Conservation (phyloP, 2,888 invertebrate genomes). For the Oligia strigilis region DNA sequence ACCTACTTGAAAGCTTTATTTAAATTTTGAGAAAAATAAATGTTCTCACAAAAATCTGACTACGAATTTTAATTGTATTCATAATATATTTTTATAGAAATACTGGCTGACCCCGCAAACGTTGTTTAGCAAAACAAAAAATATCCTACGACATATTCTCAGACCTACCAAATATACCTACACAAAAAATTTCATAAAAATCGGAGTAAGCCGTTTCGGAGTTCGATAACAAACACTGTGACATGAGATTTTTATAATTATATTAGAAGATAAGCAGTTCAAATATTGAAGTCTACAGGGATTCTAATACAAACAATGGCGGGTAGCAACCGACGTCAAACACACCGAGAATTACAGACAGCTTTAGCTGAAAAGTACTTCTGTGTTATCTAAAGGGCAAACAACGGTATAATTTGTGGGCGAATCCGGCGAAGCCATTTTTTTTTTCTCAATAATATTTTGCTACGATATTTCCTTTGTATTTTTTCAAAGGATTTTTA, state of each 20-base stretch:
- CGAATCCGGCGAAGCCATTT: not conserved
- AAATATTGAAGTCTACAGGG: conserved; percentile 40
- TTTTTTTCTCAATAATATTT: conserved; percentile 18
- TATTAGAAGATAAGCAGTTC: conserved; percentile 18
- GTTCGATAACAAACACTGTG: too few species aligned
- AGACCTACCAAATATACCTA: too few species aligned
- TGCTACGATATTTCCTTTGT: conserved; percentile 6
- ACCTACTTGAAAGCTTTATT: not conserved
- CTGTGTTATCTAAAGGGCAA: conserved; percentile 41
- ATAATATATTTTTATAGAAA: not conserved
- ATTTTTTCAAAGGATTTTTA: conserved; percentile 14
- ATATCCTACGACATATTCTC: too few species aligned
- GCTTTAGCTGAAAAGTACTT: conserved; percentile 37
- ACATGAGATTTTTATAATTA: too few species aligned
- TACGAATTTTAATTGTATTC: not conserved
- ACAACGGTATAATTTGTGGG: conserved; percentile 22
- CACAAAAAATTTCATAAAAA: too few species aligned
- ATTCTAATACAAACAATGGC: conserved; percentile 38
- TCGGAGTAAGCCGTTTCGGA: too few species aligned
- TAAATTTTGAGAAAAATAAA: conserved; percentile 14
- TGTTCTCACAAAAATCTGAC: not conserved
- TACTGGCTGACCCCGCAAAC: not conserved
- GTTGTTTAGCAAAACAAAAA: too few species aligned
- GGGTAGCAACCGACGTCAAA: not conserved
- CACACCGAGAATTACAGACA: conserved; percentile 26